phyloP scores from a whole-genome alignment of 2,797 vertebrate species.

The Urocyon cinereoargenteus region DNA sequence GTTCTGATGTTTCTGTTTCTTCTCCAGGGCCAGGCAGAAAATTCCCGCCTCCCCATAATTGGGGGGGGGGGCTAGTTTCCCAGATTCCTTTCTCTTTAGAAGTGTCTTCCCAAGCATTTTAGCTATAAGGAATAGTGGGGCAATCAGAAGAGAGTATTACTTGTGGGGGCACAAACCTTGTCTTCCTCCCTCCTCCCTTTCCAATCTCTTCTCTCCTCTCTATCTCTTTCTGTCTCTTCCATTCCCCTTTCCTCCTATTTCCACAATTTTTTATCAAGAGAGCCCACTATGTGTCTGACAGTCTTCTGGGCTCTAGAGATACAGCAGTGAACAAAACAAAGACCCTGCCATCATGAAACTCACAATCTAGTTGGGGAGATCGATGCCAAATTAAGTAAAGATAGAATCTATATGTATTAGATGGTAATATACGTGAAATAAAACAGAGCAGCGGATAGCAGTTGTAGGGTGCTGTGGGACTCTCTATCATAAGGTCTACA shows the following conservation, averaged over 20 bases:
- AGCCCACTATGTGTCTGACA: neutral
- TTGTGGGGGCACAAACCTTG: neutral
- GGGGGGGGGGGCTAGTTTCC: neutral
- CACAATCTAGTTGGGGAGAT: neutral
- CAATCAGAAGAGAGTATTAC: neutral
- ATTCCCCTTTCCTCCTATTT: neutral
- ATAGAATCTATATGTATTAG: neutral
- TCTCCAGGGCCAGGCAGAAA: neutral
- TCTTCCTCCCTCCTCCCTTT: fast-evolving
- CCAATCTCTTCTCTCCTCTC: fast-evolving
- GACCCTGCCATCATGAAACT: neutral
- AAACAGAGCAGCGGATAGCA: neutral
- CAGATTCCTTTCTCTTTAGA: neutral
- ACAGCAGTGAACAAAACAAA: neutral
- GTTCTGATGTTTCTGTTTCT: neutral
- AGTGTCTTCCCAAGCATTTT: neutral
- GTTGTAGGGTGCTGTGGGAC: neutral
- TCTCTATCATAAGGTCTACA: neutral
- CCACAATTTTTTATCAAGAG: neutral
- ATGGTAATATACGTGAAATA: neutral
- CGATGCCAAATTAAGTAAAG: neutral
- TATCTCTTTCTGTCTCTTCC: no score
- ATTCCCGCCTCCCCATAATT: neutral
- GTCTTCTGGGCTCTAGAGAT: neutral
- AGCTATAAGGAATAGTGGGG: neutral